phyloP scores from a whole-genome alignment of 2,797 vertebrate species.

The Setipinna tenuifilis region DNA sequence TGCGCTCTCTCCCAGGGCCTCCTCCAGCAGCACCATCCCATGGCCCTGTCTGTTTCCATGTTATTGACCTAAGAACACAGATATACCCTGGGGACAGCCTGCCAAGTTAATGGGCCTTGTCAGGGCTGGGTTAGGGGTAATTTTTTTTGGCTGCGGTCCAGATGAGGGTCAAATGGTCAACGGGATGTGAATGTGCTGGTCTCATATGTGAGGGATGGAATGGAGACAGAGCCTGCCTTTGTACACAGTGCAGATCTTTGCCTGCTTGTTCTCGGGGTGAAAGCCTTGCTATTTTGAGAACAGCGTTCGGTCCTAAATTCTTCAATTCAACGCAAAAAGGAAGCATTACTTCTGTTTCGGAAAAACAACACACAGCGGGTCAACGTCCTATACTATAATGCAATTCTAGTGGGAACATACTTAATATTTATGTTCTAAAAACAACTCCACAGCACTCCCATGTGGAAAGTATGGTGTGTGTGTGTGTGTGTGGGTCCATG shows the following conservation, averaged over 20 bases:
- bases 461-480: background rate
- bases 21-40: constrained; percentile 29
- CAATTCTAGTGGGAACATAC: background rate
- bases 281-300: constrained; percentile 7
- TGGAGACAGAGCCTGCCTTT: background rate
- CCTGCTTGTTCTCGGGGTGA: constrained; percentile 9
- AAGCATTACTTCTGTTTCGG: background rate
- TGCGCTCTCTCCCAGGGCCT: constrained; percentile 26
- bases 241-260: background rate
- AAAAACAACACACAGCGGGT: background rate
- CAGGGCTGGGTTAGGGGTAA: constrained; percentile 35
- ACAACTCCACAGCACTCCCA: background rate
- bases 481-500: background rate
- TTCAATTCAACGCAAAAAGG: background rate
- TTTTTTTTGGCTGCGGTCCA: constrained; percentile 48
- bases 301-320: background rate
- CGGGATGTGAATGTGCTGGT: constrained; percentile 23
- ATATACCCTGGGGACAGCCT: constrained; percentile 30
- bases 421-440: background rate
- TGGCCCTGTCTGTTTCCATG: constrained; percentile 45
- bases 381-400: background rate
- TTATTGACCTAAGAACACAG: constrained; percentile 38
- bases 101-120: constrained; percentile 40
- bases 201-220: background rate
- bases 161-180: constrained; percentile 40